phyloP scores from a whole-genome alignment of 1,140 invertebrate genomes.

The Philopotamus ludificatus region DNA sequence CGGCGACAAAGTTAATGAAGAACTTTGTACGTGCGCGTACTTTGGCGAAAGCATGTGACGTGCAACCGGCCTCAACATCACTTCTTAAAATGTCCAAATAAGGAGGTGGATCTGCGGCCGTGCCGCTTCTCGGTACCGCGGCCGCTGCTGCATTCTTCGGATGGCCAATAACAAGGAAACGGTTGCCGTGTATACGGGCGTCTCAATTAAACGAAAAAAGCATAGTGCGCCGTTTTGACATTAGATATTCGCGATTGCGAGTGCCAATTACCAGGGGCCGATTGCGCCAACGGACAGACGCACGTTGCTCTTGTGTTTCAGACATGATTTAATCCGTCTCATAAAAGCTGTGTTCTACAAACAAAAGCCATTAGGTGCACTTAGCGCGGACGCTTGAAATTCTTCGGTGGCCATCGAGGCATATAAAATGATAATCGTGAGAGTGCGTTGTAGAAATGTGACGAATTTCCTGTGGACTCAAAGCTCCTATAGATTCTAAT shows the following conservation, averaged over 20 bases:
- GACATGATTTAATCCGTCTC: background rate
- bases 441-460: background rate
- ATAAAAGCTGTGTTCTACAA: constrained; percentile 1
- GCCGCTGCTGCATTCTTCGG: constrained; percentile 10
- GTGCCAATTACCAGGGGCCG: background rate
- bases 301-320: background rate
- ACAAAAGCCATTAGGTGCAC: constrained; percentile 20
- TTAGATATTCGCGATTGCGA: background rate
- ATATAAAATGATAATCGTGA: background rate
- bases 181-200: background rate
- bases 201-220: constrained; percentile 7
- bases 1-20: too few relatives aligned
- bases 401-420: background rate
- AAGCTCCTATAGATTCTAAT: background rate
- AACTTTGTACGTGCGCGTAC: background rate
- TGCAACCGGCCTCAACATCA: background rate
- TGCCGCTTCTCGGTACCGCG: background rate
- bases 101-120: constrained; percentile 5
- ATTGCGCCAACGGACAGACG: background rate
- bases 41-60: background rate
- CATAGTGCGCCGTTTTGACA: background rate
- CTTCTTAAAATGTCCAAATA: constrained; percentile 8
- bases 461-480: too few relatives aligned
- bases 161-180: constrained; percentile 21
- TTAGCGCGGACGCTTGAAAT: constrained; percentile 13